Evolutionary conservation across 1,140 invertebrate genomes (phyloP).

Genomic region (Drosophila funebris): DNA sequence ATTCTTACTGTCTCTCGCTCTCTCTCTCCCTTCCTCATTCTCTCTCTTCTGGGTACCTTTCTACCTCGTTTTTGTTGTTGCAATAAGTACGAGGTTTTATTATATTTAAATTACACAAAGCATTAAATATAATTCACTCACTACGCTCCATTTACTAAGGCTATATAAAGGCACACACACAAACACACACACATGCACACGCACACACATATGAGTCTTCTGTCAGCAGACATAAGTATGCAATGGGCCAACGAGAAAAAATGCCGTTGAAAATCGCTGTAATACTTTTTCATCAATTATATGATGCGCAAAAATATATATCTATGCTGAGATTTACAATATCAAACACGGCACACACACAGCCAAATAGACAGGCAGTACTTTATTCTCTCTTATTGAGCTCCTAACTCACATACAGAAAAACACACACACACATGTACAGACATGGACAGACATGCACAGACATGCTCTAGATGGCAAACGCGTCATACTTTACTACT

Average conservation of each 20-base stretch:
- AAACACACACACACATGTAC: constrained; percentile 14
- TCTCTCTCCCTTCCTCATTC: not conserved
- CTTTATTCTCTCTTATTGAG: constrained; percentile 47
- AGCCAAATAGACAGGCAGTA: constrained; percentile 13
- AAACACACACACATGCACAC: constrained; percentile 17
- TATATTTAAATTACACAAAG: constrained; percentile 82
- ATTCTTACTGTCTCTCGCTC: not conserved
- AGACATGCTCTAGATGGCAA: constrained; percentile 79
- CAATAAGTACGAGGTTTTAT: constrained; percentile 63
- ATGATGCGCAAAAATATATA: constrained; percentile 73
- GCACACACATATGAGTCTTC: constrained; percentile 36
- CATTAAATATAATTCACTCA: constrained; percentile 82
- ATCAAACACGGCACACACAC: constrained; percentile 56
- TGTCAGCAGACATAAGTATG: constrained; percentile 34
- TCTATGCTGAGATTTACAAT: constrained; percentile 76
- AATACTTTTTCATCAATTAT: constrained; percentile 82
- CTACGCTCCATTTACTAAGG: constrained; percentile 79
- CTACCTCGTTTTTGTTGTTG: constrained; percentile 18
- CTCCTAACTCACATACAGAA: constrained; percentile 25
- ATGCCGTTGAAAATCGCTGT: constrained; percentile 76
- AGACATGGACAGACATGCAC: constrained; percentile 26
- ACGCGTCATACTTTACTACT: constrained; percentile 81
- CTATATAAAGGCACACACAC: constrained; percentile 51
- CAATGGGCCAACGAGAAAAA: constrained; percentile 40
- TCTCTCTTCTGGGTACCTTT: not conserved